Evolutionary conservation across 2,797 vertebrate species (phyloP), one percentile per base, ranked within the genome.

Genomic region (Sebastes taczanowskii): DNA sequence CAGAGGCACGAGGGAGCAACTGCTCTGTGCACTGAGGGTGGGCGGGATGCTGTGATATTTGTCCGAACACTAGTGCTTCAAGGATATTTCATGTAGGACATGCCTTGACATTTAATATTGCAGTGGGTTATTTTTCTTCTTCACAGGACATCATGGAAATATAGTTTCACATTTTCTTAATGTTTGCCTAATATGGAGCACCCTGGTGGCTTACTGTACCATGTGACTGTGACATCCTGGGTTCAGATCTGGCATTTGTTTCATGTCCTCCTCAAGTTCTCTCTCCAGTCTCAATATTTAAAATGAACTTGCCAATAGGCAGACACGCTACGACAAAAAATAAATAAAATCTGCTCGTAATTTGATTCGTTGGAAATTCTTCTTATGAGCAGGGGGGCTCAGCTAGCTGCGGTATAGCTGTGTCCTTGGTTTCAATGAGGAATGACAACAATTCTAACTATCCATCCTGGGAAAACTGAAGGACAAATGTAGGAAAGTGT

Each of bases 381-480:
- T 11, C 23, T 53, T 22, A 9, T 25, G 46, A 72, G 58, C 2
- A 32, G 9, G 42, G 61, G 70, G n/a, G 34, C 70, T 55, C 27
- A 67, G 66, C 11, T 35, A 52, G 67, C 64, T 69, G 78, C 18
- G 55, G 27, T 22, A 55, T 29, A 74, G 77, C 56, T 55, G 67
- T 78, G 77, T 71, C 86, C 81, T 86, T 84, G 81, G 84, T 78
- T 87, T 85, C 66, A 78, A 65, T 18, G 34, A 89, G 84, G 83
- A 91, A 91, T 94, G 84, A 55, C n/a, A 92, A 81, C 78, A 87
- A 93, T 92, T 72, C 78, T 2, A 80, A 79, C 64, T 61, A 82
- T 87, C 71, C 53, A 59, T 81, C 81, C 25, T 89, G 81, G 84
- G 82, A 88, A 90, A 89, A 81, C 74, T 66, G 56, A 82, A 74